Conservation (phyloP, 2,113 vertebrate genomes). For the Glaucidium brasilianum region DNA sequence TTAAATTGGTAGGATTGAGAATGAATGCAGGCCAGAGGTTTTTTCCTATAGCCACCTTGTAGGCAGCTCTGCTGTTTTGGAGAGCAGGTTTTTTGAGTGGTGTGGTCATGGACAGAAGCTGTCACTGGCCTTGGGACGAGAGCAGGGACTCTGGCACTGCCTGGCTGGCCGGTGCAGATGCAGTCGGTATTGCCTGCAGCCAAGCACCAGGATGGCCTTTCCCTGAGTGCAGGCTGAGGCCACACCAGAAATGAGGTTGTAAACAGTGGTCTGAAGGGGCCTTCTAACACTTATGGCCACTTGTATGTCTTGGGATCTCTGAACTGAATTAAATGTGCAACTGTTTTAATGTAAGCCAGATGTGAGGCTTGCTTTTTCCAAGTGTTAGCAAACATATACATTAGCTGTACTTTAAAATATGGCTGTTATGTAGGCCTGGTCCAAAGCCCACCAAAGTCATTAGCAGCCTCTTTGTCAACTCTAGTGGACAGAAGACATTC, state of each 20-base stretch:
- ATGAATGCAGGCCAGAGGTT: accelerated
- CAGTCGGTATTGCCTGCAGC: neutral
- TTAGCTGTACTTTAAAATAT: neutral
- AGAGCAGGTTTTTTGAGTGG: neutral
- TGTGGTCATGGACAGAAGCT: neutral
- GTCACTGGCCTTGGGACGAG: neutral
- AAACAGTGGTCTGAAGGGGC: neutral
- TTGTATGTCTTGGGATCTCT: neutral
- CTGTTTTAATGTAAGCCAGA: neutral
- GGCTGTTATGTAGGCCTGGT: neutral
- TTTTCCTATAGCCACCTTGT: neutral
- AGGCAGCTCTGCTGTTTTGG: neutral
- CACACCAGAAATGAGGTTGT: neutral
- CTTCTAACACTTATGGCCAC: accelerated
- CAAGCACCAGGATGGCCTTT: neutral
- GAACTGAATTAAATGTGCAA: neutral
- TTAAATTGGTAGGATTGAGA: neutral
- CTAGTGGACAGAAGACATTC: neutral
- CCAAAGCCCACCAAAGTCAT: neutral
- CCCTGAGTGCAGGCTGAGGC: neutral
- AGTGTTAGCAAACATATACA: neutral
- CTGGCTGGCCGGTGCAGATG: neutral
- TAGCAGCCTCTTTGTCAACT: neutral
- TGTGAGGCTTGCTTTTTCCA: neutral
- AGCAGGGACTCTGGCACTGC: neutral